Conservation (phyloP, 2,888 invertebrate species). For the Iselma pallidipennis region DNA sequence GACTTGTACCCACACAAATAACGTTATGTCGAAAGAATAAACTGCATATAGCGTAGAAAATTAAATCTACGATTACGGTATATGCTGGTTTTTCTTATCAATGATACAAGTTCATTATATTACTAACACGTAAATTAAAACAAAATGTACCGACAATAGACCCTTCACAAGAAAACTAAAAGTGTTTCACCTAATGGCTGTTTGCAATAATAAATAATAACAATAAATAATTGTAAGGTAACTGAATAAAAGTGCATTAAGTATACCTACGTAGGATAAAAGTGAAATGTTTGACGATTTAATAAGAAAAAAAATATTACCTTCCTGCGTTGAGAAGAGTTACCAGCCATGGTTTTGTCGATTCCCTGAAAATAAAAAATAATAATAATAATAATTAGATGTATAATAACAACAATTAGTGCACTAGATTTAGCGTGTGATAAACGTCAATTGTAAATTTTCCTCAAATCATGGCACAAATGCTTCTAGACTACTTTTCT, state of each 20-base stretch:
- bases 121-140: not conserved
- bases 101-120: not conserved
- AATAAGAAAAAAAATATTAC: slow-evolving; percentile 28
- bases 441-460: slow-evolving; percentile 27
- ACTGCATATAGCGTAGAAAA: not conserved
- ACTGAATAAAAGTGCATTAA: no score
- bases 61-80: not conserved
- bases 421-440: slow-evolving; percentile 41
- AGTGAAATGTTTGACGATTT: not conserved
- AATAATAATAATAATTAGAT: slow-evolving; percentile 25
- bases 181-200: not conserved
- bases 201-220: not conserved
- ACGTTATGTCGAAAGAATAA: not conserved
- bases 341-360: slow-evolving; percentile 37
- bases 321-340: slow-evolving; percentile 35
- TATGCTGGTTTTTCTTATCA: not conserved
- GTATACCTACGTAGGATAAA: not conserved
- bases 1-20: not conserved
- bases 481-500: slow-evolving; percentile 25
- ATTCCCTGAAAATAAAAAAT: slow-evolving; percentile 37
- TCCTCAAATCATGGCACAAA: slow-evolving; percentile 26
- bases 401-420: slow-evolving; percentile 34
- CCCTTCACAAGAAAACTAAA: not conserved
- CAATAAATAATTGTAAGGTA: no score
- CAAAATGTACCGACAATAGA: not conserved